A percentile compares a stretch with the other conserved stretches of the same genome.
Conservation (phyloP, 2,113 vertebrate genomes). For the Toxostoma redivivum region DNA sequence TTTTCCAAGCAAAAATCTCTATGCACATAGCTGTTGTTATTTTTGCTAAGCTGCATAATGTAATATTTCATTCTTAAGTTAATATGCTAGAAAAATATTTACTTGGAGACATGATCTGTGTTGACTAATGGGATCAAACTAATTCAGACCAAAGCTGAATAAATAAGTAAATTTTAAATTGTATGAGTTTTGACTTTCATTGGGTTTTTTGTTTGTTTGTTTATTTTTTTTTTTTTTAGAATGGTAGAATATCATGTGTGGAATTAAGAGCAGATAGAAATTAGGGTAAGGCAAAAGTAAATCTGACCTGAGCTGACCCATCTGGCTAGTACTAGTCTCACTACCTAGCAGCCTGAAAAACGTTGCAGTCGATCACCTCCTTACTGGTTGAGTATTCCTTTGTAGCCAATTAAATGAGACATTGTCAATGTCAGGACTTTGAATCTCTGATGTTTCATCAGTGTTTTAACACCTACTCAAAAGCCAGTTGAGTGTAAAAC, state of each 20-base stretch:
- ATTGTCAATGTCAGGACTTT: background rate
- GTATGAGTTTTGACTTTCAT: background rate
- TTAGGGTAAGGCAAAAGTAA: background rate
- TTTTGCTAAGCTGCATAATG: slow-evolving; percentile 19
- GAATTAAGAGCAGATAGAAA: background rate
- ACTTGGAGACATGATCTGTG: slow-evolving; percentile 33
- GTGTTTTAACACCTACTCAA: background rate
- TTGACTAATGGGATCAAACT: background rate
- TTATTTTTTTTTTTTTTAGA: background rate
- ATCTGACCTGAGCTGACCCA: background rate
- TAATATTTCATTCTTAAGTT: background rate
- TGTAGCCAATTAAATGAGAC: background rate
- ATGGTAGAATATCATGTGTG: background rate
- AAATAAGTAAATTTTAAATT: background rate
- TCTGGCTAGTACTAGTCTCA: background rate
- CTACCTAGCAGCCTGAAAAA: background rate
- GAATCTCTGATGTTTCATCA: background rate
- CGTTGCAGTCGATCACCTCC: background rate
- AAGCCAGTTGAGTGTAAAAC: background rate
- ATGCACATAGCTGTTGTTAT: background rate
- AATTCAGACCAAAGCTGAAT: slow-evolving; percentile 4
- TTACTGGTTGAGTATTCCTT: background rate
- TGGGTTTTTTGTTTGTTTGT: background rate
- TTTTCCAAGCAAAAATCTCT: background rate
- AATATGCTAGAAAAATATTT: slow-evolving; percentile 26